phyloP scores from a whole-genome alignment of 2,113 vertebrate species.

The Scytalopus superciliaris region DNA sequence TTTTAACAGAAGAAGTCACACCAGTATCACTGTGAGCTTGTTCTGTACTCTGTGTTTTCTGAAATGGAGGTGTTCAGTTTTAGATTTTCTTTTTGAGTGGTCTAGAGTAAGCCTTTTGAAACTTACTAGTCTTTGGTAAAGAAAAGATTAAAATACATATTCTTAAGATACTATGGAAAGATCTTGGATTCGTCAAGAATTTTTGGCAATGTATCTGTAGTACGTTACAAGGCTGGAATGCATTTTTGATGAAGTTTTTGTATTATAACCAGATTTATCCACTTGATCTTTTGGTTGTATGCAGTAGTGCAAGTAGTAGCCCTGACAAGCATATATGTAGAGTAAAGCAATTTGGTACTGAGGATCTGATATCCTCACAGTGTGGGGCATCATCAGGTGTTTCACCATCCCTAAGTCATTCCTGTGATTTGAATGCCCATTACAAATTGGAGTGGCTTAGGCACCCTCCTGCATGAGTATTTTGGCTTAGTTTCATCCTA shows the following conservation, averaged over 20 bases:
- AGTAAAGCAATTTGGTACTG: not conserved
- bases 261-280: not conserved
- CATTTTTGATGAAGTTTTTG: not conserved
- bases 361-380: not conserved
- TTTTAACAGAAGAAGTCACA: not conserved
- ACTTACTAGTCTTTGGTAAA: not conserved
- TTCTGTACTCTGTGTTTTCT: not conserved
- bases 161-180: not conserved
- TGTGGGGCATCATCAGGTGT: not conserved
- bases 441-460: not conserved
- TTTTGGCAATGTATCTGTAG: not conserved
- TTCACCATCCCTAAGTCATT: not conserved
- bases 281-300: not conserved
- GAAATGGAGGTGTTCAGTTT: not conserved
- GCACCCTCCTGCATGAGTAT: not conserved
- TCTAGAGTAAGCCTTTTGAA: not conserved
- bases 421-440: not conserved
- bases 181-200: not conserved
- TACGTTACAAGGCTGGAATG: not conserved
- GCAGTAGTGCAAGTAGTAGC: not conserved
- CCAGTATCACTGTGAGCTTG: not conserved
- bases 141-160: not conserved
- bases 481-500: not conserved
- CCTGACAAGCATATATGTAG: not conserved
- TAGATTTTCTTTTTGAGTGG: not conserved